Conservation (phyloP, 2,797 vertebrate genomes). For the Ceryle rudis region DNA sequence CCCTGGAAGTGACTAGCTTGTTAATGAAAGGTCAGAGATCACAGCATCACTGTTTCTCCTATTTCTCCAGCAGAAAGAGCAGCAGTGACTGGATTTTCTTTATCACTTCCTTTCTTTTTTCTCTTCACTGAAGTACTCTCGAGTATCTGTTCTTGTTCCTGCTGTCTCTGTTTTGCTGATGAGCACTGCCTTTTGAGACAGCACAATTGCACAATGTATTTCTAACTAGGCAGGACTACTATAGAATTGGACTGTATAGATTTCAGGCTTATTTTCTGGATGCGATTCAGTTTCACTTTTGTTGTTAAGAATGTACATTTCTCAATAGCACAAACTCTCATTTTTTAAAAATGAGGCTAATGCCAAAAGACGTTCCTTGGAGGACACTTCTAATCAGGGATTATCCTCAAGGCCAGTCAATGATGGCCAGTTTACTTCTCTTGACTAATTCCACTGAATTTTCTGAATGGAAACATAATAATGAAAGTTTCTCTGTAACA, state of each 20-base stretch:
- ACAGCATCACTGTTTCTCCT: slow-evolving; percentile 21
- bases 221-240: not conserved
- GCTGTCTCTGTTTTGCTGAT: not conserved
- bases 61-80: slow-evolving; percentile 1
- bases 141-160: not conserved
- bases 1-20: slow-evolving; percentile 31
- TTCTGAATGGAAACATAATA: slow-evolving; percentile 28
- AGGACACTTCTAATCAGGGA: slow-evolving; percentile 14
- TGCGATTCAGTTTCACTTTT: not conserved
- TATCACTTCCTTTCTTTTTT: not conserved
- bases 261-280: not conserved
- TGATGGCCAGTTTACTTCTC: not conserved
- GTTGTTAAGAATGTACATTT: not conserved
- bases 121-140: not conserved
- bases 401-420: not conserved
- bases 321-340: not conserved
- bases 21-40: slow-evolving; percentile 66
- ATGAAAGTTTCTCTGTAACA: not conserved
- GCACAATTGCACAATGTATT: not conserved
- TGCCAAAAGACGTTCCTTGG: not conserved
- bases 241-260: not conserved
- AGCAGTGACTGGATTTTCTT: not conserved
- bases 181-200: not conserved
- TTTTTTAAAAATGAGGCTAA: slow-evolving; percentile 19
- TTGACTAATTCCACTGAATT: slow-evolving; percentile 4